phyloP scores from a whole-genome alignment of 2,797 vertebrate genomes.

The Melanotaenia boesemani region DNA sequence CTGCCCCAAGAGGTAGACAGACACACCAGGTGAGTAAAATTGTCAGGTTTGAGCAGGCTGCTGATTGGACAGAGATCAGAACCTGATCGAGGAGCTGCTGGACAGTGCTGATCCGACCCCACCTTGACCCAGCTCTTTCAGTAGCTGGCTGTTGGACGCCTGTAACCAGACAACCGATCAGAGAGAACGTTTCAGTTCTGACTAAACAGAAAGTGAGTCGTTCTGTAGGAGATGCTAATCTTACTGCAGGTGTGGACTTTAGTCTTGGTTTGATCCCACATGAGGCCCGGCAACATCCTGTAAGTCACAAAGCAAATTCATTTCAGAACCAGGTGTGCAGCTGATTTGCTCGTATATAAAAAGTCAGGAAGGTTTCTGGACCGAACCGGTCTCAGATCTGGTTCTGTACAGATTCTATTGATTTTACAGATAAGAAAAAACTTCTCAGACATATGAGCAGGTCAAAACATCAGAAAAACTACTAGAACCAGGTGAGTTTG shows the following conservation, averaged over 20 bases:
- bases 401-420: too few relatives aligned
- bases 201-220: too few relatives aligned
- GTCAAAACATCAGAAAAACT: neutral
- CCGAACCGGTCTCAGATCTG: too few relatives aligned
- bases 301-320: neutral
- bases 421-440: too few relatives aligned
- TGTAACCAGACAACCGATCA: slow-evolving; percentile 33
- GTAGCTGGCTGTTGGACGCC: slow-evolving; percentile 75
- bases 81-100: slow-evolving; percentile 88
- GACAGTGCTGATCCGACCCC: slow-evolving; percentile 77
- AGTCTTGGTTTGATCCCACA: neutral
- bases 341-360: too few relatives aligned
- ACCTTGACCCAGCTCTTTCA: slow-evolving; percentile 84
- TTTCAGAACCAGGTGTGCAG: neutral
- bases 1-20: slow-evolving; percentile 78
- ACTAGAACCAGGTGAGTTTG: neutral
- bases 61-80: slow-evolving; percentile 24
- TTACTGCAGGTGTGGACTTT: slow-evolving; percentile 30
- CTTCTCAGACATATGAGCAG: too few relatives aligned
- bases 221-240: neutral
- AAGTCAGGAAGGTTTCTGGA: too few relatives aligned
- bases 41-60: neutral
- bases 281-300: slow-evolving; percentile 35
- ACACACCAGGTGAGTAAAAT: neutral
- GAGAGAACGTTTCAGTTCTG: neutral